phyloP scores from a whole-genome alignment of 2,113 vertebrate species.

The Tachuris rubrigastra region DNA sequence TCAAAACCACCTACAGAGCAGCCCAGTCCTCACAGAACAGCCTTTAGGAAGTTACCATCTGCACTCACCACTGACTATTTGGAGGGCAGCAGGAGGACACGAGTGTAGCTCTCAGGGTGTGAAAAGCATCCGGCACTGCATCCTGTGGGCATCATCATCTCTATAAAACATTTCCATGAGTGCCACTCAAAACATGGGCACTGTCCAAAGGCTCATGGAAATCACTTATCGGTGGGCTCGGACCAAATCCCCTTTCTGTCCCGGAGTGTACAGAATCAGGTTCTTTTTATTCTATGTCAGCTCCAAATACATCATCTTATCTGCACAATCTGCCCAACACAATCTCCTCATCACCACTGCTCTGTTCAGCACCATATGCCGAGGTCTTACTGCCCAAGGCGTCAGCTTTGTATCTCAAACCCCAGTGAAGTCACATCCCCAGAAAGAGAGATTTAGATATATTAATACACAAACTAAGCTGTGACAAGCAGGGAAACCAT shows the following conservation, averaged over 20 bases:
- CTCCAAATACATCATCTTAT: not conserved
- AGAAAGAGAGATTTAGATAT: not conserved
- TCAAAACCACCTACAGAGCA: not conserved
- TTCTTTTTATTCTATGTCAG: not conserved
- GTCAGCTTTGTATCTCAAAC: not conserved
- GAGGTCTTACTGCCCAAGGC: not conserved
- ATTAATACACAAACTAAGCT: not conserved
- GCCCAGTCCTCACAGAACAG: not conserved
- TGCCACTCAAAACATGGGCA: not conserved
- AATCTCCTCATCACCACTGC: not conserved
- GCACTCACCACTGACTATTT: not conserved
- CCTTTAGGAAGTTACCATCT: not conserved
- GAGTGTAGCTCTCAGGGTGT: not conserved
- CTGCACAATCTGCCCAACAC: not conserved
- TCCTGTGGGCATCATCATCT: not conserved
- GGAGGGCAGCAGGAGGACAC: not conserved
- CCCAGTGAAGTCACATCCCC: not conserved
- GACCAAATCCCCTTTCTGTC: not conserved
- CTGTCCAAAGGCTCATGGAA: not conserved
- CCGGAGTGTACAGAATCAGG: not conserved
- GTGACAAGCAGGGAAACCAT: not conserved
- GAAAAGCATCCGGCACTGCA: not conserved
- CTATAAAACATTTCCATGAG: not conserved
- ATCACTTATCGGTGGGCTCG: not conserved
- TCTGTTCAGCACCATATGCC: conserved; percentile 5